Conservation (phyloP, 2,113 vertebrate species). For the Cettia cetti region DNA sequence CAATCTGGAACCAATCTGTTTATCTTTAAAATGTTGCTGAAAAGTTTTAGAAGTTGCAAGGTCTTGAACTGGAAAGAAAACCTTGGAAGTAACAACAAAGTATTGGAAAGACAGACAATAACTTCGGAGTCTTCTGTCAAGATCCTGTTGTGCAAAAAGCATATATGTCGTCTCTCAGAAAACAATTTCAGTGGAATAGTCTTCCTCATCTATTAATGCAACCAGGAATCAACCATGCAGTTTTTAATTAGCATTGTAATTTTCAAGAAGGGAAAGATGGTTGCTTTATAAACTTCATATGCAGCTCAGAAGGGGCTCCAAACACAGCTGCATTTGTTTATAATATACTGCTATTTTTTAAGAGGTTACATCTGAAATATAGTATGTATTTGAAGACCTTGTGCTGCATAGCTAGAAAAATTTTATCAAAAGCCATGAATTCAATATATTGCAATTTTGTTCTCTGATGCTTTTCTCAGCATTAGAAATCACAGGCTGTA, state of each 20-base stretch:
- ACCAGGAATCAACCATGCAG: background rate
- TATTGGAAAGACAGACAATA: slow-evolving; percentile 27
- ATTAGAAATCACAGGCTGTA: slow-evolving; percentile 53
- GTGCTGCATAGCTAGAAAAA: slow-evolving; percentile 55
- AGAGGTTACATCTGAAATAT: slow-evolving; percentile 53
- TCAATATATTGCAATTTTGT: slow-evolving; percentile 61
- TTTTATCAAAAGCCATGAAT: slow-evolving; percentile 72
- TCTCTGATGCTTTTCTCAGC: slow-evolving; percentile 63
- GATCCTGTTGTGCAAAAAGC: slow-evolving; percentile 23
- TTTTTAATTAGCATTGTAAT: slow-evolving; percentile 59
- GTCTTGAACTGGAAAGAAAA: slow-evolving; percentile 49
- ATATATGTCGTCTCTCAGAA: slow-evolving; percentile 26
- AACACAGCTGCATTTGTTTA: slow-evolving; percentile 1
- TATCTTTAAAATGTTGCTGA: slow-evolving; percentile 63
- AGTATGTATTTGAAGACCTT: slow-evolving; percentile 61
- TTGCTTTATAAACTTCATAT: slow-evolving; percentile 65
- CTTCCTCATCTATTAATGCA: slow-evolving; percentile 46
- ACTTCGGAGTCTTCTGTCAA: slow-evolving; percentile 21
- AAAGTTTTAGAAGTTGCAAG: slow-evolving; percentile 63
- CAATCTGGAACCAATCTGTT: slow-evolving; percentile 67
- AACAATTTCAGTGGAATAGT: slow-evolving; percentile 23
- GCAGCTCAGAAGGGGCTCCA: slow-evolving; percentile 68
- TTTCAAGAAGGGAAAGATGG: slow-evolving; percentile 38
- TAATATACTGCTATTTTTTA: slow-evolving; percentile 57
- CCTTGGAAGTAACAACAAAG: slow-evolving; percentile 65